phyloP scores from a whole-genome alignment of 2,888 invertebrate genomes.

The Tholera decimalis region DNA sequence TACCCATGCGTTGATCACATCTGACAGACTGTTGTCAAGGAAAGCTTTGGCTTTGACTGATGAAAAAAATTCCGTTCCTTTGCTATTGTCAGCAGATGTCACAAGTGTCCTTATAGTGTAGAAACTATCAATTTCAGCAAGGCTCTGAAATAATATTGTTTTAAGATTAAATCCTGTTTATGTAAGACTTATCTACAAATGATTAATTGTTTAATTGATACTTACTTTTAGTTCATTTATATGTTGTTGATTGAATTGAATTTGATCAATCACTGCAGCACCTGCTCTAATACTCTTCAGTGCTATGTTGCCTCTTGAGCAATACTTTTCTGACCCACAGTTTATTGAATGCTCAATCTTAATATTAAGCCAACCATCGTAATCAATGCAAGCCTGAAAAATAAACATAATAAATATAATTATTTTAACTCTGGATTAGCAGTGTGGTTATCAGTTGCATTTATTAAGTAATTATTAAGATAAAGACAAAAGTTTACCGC shows the following conservation, averaged over 20 bases:
- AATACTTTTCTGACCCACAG: constrained; percentile 90
- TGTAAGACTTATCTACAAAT: background rate
- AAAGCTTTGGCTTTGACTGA: constrained; percentile 95
- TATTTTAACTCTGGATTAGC: background rate
- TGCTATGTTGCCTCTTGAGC: constrained; percentile 93
- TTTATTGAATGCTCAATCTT: constrained; percentile 93
- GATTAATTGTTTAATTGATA: background rate
- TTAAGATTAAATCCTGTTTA: constrained; percentile 2
- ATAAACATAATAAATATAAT: constrained; percentile 2
- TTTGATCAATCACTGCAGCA: constrained; percentile 92
- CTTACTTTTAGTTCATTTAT: constrained; percentile 91
- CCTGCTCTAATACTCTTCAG: constrained; percentile 94
- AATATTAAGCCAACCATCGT: constrained; percentile 94
- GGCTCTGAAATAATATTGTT: constrained; percentile 85
- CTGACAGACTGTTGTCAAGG: constrained; percentile 94
- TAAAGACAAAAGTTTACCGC: constrained; percentile 58
- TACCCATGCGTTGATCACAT: constrained; percentile 95
- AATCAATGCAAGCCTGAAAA: constrained; percentile 91
- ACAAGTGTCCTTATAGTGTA: constrained; percentile 94
- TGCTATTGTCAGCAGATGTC: constrained; percentile 92
- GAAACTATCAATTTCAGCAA: constrained; percentile 93
- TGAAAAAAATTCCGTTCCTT: constrained; percentile 93
- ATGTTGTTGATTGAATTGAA: constrained; percentile 90
- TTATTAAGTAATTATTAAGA: no score
- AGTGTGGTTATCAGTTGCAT: background rate